A percentile compares a stretch with the other conserved stretches of the same genome.
phyloP scores from a whole-genome alignment of 2,888 invertebrate species.

The Elegia similella region DNA sequence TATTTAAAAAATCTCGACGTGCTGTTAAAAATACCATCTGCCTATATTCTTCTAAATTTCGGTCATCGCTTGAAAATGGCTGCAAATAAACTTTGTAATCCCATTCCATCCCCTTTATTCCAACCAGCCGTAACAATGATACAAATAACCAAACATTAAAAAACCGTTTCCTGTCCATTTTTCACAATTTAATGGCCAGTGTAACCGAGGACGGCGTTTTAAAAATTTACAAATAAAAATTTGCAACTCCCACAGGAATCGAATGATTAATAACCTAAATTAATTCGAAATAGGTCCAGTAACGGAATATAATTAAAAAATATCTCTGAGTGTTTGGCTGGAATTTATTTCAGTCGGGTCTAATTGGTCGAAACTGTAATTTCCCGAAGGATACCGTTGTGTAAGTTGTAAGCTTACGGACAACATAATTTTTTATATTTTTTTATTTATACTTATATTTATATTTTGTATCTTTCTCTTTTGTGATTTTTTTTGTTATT shows the following conservation, averaged over 20 bases:
- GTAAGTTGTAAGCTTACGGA: conserved; percentile 28
- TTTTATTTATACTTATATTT: too few species aligned
- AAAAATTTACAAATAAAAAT: conserved; percentile 17
- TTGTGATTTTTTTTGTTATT: too few species aligned
- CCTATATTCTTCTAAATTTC: background rate
- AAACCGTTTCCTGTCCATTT: conserved; percentile 12
- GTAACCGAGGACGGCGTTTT: conserved; percentile 1
- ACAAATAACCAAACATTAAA: conserved; percentile 12
- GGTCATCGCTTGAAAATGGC: background rate
- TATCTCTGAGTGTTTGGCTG: conserved; percentile 56
- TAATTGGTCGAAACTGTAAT: conserved; percentile 75
- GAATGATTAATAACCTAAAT: conserved; percentile 47
- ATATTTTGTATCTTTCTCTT: too few species aligned
- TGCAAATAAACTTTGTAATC: background rate
- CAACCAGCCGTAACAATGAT: conserved; percentile 18
- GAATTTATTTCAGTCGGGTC: conserved; percentile 63
- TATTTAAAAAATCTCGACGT: too few species aligned
- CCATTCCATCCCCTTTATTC: background rate
- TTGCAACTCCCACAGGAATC: conserved; percentile 25
- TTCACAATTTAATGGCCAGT: conserved; percentile 13
- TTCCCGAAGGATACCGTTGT: conserved; percentile 61
- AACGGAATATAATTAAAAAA: conserved; percentile 62
- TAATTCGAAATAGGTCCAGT: conserved; percentile 50
- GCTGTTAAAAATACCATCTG: background rate
- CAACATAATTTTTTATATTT: too few species aligned